Conservation (phyloP, 2,797 vertebrate species). For the Gobionotothen gibberifrons region DNA sequence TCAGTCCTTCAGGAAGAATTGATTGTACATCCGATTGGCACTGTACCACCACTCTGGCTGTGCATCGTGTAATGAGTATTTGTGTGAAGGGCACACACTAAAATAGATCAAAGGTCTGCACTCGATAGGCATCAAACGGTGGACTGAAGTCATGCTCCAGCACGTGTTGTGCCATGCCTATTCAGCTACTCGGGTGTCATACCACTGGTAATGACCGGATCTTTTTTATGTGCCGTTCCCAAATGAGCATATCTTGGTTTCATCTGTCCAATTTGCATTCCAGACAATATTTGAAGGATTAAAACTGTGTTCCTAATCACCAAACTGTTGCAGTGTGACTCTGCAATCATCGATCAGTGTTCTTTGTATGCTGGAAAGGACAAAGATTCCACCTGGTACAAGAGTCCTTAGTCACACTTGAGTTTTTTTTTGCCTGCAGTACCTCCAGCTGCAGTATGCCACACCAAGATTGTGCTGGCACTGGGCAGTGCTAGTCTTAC, state of each 20-base stretch:
- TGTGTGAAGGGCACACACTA: constrained; percentile 68
- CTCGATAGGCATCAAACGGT: constrained; percentile 64
- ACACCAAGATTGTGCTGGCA: not conserved
- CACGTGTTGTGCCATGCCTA: constrained; percentile 30
- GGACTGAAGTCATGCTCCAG: constrained; percentile 55
- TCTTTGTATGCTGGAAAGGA: constrained; percentile 17
- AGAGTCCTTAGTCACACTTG: constrained; percentile 1
- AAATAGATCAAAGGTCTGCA: constrained; percentile 78
- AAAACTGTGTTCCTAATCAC: constrained; percentile 41
- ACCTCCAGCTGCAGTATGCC: constrained; percentile 2
- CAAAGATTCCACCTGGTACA: constrained; percentile 10
- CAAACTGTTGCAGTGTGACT: constrained; percentile 31
- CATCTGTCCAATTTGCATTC: constrained; percentile 51
- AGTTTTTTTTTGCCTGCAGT: not conserved
- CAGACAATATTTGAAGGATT: constrained; percentile 40
- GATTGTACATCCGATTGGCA: constrained; percentile 52
- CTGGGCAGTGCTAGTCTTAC: not conserved
- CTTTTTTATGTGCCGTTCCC: constrained; percentile 54
- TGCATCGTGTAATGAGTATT: constrained; percentile 55
- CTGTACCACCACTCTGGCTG: constrained; percentile 29
- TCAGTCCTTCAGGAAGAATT: constrained; percentile 36
- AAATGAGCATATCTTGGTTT: constrained; percentile 35
- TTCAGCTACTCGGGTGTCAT: constrained; percentile 50
- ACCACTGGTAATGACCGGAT: constrained; percentile 40
- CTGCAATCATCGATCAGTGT: constrained; percentile 29